Evolutionary conservation across 2,888 invertebrate species (phyloP).

Genomic region (Heliconius aoede): DNA sequence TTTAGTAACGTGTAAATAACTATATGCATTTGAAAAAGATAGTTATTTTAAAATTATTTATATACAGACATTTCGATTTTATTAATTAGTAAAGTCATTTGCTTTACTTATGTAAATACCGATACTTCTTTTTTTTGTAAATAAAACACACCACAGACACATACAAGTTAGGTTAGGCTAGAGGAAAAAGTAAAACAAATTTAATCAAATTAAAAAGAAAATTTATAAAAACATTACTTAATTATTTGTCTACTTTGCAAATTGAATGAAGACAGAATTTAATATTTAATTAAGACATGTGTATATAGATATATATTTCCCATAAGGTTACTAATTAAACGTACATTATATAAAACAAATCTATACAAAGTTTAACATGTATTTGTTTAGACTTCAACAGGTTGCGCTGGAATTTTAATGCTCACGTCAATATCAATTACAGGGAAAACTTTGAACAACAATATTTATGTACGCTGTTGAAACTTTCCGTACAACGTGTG

Average conservation of each 20-base stretch:
- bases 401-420: slow-evolving; percentile 36
- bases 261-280: neutral
- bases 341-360: neutral
- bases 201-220: no score
- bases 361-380: slow-evolving; percentile 27
- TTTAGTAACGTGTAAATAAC: no score
- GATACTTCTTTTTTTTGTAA: no score
- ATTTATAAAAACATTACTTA: neutral
- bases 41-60: no score
- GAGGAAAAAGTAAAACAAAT: no score
- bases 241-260: neutral
- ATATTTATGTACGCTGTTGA: slow-evolving; percentile 14
- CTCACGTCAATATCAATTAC: slow-evolving; percentile 30
- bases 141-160: no score
- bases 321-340: neutral
- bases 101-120: no score
- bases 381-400: slow-evolving; percentile 40
- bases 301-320: slow-evolving; percentile 1
- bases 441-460: slow-evolving; percentile 23
- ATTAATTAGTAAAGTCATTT: no score
- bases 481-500: slow-evolving; percentile 5
- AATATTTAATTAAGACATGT: slow-evolving; percentile 11
- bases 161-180: no score
- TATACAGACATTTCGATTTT: no score
- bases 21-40: no score